These are phyloP conservation scores for Leucophenga maculata DNA, from an alignment of 2,888 invertebrate genomes.

Conservation along the genomic window DNA sequence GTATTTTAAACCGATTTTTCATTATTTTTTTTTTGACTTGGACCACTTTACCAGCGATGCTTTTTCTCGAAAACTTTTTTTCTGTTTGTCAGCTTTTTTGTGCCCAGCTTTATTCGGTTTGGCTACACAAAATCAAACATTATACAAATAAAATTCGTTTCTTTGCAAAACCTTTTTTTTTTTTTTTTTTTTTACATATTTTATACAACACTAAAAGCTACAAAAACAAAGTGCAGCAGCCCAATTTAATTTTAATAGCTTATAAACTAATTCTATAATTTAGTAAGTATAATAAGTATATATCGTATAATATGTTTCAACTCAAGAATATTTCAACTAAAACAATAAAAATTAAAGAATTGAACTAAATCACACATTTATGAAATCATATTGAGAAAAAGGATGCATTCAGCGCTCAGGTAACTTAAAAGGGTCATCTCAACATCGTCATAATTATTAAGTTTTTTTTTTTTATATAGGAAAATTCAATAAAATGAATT, in stretches of 20 bases:
- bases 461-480: constrained; percentile 37
- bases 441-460: neutral
- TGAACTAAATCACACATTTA: constrained; percentile 38
- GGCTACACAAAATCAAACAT: constrained; percentile 44
- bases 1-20: constrained; percentile 54
- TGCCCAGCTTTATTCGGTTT: constrained; percentile 58
- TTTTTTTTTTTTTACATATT: neutral
- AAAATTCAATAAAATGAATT: constrained; percentile 43
- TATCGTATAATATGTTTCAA: neutral
- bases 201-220: constrained; percentile 29
- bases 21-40: constrained; percentile 48
- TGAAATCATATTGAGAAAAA: constrained; percentile 24
- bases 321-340: constrained; percentile 19
- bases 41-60: constrained; percentile 71
- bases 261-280: neutral
- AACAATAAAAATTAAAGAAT: constrained; percentile 37
- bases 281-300: neutral
- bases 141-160: constrained; percentile 64
- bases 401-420: constrained; percentile 43
- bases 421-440: constrained; percentile 47
- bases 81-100: constrained; percentile 25
- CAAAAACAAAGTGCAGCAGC: neutral
- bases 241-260: neutral
- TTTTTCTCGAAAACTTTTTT: constrained; percentile 36
- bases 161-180: constrained; percentile 66